Evolutionary conservation across 2,113 vertebrate genomes (phyloP), one percentile per base, ranked within the genome.

Genomic region (Pterophyllum scalare): DNA sequence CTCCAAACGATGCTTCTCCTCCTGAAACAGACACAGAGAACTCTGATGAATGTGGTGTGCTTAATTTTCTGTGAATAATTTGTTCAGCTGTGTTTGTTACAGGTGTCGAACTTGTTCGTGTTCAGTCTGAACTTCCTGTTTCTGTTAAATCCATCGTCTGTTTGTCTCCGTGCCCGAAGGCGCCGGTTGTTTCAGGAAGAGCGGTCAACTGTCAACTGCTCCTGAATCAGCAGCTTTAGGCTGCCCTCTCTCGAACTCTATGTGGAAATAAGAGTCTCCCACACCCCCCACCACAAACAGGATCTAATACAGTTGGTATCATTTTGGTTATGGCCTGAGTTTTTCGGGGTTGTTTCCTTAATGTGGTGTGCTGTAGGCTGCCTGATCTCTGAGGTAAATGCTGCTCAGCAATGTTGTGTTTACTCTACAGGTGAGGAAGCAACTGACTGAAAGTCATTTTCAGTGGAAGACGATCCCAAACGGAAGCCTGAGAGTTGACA

Each of bases 1-100:
- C 95, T 99, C 98, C 74, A 99, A 96, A 77, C 97, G 97, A 81
- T 97, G 97, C 86, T 99, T 99, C 92, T 99, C 98, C 93, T 99
- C 98, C 93, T 94, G 83, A 64, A 6, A 57, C 74, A 61, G 12
- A 61, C 11, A 78, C 40, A 60, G 1, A 17, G 19, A 78, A n/a
- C 61, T 10, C 2, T 28, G 31, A 54, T 54, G 43, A 70, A 72
- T 72, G 31, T 13, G 13, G 52, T n/a, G 52, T 33, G 46, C 31
- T 49, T 72, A 54, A 20, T 33, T 54, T 72, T 54, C 26, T 54
- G 46, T 54, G 26, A 72, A n/a, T 0, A 33, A 1, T 7, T 19
- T 52, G 46, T 6, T 49, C 14, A 49, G 43, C 15, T 15, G 28
- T 31, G 24, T 28, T 49, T n/a, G 46, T 33, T 70, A 5, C 43